These are phyloP conservation scores for Chrysolina americana DNA, from an alignment of 2,888 invertebrate genomes.

Conservation along the genomic window DNA sequence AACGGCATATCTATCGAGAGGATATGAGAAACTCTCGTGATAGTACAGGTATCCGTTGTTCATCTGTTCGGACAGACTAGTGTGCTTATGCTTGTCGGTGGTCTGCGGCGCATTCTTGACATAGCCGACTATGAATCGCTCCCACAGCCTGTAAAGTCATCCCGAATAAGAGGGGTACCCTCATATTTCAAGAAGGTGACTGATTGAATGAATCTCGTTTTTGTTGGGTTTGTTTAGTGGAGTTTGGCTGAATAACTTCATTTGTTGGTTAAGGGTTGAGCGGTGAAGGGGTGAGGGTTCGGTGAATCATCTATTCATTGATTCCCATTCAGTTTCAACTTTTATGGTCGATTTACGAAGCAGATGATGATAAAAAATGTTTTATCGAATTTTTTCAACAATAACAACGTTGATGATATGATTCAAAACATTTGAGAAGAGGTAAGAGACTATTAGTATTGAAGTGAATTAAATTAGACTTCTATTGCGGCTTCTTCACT, in stretches of 20 bases:
- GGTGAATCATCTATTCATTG: not conserved
- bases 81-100: constrained; percentile 51
- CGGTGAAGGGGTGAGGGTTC: not conserved
- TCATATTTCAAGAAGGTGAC: constrained; percentile 19
- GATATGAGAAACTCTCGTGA: not conserved
- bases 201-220: constrained; percentile 28
- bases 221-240: constrained; percentile 11
- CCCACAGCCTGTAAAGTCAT: constrained; percentile 47
- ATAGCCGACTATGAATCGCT: constrained; percentile 54
- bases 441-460: not conserved
- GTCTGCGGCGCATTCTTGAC: constrained; percentile 58
- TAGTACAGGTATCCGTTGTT: constrained; percentile 13
- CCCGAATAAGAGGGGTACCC: constrained; percentile 31
- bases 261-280: constrained; percentile 13
- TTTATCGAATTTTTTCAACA: not conserved
- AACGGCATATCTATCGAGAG: constrained; percentile 6
- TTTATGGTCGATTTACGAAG: not conserved
- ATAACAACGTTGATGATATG: not conserved
- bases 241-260: constrained; percentile 28
- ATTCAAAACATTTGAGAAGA: not conserved
- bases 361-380: not conserved
- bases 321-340: not conserved
- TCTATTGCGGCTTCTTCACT: too few relatives aligned
- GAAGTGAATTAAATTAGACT: not conserved
- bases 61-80: constrained; percentile 29